These are phyloP conservation scores for Myocastor coypus DNA, from an alignment of 2,113 vertebrate genomes.

Conservation along the genomic window DNA sequence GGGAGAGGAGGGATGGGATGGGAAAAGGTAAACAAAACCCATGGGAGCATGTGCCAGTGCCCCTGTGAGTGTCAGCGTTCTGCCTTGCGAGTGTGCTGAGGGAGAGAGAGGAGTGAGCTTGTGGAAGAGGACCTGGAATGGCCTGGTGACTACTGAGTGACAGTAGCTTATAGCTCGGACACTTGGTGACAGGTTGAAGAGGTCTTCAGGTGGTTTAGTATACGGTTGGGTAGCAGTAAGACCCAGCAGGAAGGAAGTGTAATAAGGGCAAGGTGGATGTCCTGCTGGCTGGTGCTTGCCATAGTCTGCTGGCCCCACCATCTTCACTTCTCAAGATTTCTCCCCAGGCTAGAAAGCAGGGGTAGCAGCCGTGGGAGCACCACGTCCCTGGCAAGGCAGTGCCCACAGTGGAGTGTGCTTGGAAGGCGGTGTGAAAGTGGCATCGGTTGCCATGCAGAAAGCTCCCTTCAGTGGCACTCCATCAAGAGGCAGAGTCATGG, in stretches of 20 bases:
- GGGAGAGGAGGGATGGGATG: not conserved
- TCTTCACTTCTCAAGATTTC: not conserved
- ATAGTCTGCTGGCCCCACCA: not conserved
- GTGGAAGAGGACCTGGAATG: not conserved
- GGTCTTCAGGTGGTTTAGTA: not conserved
- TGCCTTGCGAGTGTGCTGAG: not conserved
- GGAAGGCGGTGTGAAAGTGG: not conserved
- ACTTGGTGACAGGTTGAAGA: not conserved
- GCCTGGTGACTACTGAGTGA: not conserved
- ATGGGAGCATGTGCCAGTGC: not conserved
- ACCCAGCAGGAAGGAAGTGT: not conserved
- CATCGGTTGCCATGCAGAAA: not conserved
- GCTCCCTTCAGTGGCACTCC: not conserved
- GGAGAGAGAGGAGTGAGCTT: not conserved
- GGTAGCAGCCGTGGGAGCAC: not conserved
- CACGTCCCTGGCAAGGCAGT: not conserved
- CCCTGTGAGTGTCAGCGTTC: fast-evolving
- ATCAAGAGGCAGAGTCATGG: not conserved
- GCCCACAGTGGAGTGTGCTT: not conserved
- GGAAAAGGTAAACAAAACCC: not conserved
- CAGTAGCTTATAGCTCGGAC: not conserved
- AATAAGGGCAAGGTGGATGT: not conserved
- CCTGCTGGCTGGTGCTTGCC: not conserved
- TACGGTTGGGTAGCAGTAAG: not conserved
- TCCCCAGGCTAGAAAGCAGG: not conserved